phyloP scores from a whole-genome alignment of 1,140 invertebrate species.

The Acromyrmex heyeri region DNA sequence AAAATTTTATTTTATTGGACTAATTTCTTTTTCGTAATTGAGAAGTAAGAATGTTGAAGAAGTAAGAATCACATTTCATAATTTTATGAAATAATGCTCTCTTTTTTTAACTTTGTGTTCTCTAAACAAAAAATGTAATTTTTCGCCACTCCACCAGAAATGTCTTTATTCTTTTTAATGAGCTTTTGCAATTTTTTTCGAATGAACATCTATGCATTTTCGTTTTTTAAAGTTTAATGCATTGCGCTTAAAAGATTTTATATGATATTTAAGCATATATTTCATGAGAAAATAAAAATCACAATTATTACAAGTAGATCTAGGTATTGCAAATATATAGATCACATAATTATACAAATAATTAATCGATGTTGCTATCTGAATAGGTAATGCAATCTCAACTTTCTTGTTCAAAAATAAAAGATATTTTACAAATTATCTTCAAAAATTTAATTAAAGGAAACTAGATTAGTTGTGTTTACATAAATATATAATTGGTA shows the following conservation, averaged over 20 bases:
- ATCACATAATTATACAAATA: too few species aligned
- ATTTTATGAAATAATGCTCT: neutral
- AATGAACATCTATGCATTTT: neutral
- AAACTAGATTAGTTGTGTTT: neutral
- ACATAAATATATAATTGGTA: neutral
- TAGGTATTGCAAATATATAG: neutral
- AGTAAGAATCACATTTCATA: too few species aligned
- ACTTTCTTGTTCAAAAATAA: neutral
- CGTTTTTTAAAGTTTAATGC: neutral
- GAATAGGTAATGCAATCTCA: neutral
- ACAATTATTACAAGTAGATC: neutral
- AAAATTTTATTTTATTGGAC: too few species aligned
- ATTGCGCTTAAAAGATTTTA: conserved; percentile 2
- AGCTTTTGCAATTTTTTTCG: neutral
- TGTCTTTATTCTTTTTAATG: neutral
- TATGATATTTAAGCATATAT: neutral
- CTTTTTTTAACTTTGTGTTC: neutral
- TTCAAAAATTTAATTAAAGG: neutral
- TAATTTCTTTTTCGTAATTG: neutral
- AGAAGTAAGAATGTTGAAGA: neutral
- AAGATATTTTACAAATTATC: neutral
- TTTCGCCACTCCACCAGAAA: neutral
- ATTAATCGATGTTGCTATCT: neutral
- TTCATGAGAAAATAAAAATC: conserved; percentile 1
- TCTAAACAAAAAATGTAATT: conserved; percentile 1